Evolutionary conservation across 64 coral and sea anemone species (phyloP), one percentile per base, ranked within the genome.

Genomic region (Catalaphyllia jardinei): DNA sequence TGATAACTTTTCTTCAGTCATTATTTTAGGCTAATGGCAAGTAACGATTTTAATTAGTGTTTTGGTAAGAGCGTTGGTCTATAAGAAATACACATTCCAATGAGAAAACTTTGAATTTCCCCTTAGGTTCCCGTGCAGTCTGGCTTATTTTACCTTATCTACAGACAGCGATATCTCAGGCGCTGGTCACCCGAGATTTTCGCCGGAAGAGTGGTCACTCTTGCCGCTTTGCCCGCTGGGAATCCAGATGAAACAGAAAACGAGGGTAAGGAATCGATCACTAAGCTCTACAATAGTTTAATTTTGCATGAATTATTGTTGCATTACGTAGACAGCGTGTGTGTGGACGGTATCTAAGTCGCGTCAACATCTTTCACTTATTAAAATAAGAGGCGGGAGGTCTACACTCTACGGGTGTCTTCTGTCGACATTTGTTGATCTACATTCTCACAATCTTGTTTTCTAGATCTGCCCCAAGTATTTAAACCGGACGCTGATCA

Each of bases 381-480:
- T 35, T 57, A 15, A 57, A 46, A 16, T 57, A 57, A 57, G 54
- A 14, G 11, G 12, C 54, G 1, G 11, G 54, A 57, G 10, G 54
- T 16, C 54, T 57, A 46, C 3, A 46, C 42, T 46, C 42, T 3
- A 46, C 5, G 4, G 42, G 42, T 46, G 42, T 46, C 7, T 46
- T 46, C 42, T 5, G 5, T 46, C 42, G 4, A 46, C 42, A 46
- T 46, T 46, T 46, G 42, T 46, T 46, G 42, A 46, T 46, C 42
- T 46, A 15, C 54, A 16, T 57, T 52, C 20, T 79, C 54, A 12
- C 25, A 60, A 18, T 6, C 13, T 51, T 46, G 31, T 75, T 16
- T 71, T 87, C 4, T 42, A 99, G 97, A 99, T 28, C 79, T 99
- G 63, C 93, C 93, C 18, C 93, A 99, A 75, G 95, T 99, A n/a